Evolutionary conservation across 2,113 vertebrate genomes (phyloP), one percentile per base, ranked within the genome.

Genomic region (Brachypodius melanocephalos): DNA sequence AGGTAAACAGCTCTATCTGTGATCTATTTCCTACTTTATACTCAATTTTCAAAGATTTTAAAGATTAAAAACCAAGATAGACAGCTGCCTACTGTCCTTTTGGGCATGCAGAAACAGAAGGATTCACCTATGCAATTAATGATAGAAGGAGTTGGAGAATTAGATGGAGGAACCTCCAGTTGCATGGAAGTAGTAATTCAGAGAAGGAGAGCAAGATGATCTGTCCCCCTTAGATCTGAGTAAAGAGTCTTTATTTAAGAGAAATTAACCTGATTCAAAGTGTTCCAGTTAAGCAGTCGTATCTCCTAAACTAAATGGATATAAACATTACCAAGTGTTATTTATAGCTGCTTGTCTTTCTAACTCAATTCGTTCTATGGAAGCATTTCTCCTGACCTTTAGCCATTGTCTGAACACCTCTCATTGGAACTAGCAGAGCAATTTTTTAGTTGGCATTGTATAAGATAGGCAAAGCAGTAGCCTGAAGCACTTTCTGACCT

Each of bases 401-500:
- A 92, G 49, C 21, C 57, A 42, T 57, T 61, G 62, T 49, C 76
- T 93, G 65, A 95, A 82, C 61, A 93, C 25, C 31, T 61, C 57
- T 61, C 54, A 28, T 36, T 75, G 81, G 49, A 87, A 78, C 1
- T 68, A 55, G 52, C 21, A 77, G 40, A 67, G 17, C 25, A 75
- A 63, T 74, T 86, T 94, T 90, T 93, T 59, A 19, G 65, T 92
- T 95, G 52, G 19, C 84, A 55, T 28, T 67, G 31, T 61, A 0
- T 74, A 85, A 82, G 69, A 78, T 49, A 79, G 83, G 75, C 63
- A 90, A 83, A 89, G 65, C 19, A 45, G 31, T 45, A 85, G 57
- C 94, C 80, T 76, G 62, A 36, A 89, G 93, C 84, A 68, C 49
- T 89, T 95, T 84, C 68, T 93, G 86, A 95, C 86, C 94, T 96